Conservation (phyloP, 2,797 vertebrate genomes). For the Cyprinella venusta region DNA sequence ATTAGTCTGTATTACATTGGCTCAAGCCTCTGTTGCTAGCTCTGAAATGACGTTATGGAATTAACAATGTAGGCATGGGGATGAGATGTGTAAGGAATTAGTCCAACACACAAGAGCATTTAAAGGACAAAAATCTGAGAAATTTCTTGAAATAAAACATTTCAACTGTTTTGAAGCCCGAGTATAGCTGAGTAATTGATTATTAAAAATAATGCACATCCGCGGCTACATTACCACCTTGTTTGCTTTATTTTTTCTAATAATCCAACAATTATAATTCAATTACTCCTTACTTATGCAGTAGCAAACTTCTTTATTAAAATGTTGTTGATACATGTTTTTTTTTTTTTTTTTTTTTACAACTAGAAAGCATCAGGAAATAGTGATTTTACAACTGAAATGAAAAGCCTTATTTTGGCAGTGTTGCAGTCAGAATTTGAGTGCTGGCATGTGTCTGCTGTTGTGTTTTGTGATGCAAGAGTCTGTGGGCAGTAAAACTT, state of each 20-base stretch:
- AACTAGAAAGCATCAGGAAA: not conserved
- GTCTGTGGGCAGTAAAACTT: constrained; percentile 7
- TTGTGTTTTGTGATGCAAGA: not conserved
- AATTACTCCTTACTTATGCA: not conserved
- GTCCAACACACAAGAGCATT: not conserved
- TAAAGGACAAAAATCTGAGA: not conserved
- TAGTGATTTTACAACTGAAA: not conserved
- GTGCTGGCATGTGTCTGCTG: not conserved
- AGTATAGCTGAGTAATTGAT: not conserved
- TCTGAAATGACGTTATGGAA: not conserved
- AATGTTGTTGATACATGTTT: not conserved
- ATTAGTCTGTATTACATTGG: not conserved
- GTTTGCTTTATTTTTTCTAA: not conserved
- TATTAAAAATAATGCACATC: not conserved
- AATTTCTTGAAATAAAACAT: not conserved
- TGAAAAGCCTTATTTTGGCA: not conserved
- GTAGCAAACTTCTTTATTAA: not conserved
- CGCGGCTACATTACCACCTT: not conserved
- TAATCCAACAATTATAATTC: not conserved
- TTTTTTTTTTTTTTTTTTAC: not conserved
- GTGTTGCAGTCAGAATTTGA: not conserved
- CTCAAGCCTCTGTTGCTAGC: not conserved
- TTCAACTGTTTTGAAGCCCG: not conserved
- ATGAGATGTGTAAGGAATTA: not conserved
- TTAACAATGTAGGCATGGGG: not conserved